Evolutionary conservation across 2,797 vertebrate species (phyloP), one percentile per base, ranked within the genome.

Genomic region (Chanos chanos): DNA sequence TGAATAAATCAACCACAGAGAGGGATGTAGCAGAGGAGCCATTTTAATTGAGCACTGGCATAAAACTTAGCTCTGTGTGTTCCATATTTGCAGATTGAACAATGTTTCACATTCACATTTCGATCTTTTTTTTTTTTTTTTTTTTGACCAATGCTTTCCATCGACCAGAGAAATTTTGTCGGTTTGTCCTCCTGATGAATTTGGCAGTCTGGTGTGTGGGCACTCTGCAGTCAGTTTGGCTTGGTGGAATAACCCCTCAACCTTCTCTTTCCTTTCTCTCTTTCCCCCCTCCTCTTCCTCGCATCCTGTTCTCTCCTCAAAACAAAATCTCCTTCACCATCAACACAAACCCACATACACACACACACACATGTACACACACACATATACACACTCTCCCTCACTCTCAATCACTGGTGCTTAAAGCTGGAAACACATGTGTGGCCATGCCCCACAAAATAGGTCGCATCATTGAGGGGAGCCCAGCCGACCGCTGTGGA

Each of bases 361-460:
- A 52, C 66, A 58, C 45, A 64, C 51, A 49, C 56, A 60, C 53
- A 36, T 30, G 64, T 85, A 82, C 56, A 2, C 85, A 86, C 72
- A 77, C 41, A 75, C 9, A 62, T 67, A 63, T 48, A 58, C 61
- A 43, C 57, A 61, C 61, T 48, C 15, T 68, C 52, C 45, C 59
- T 68, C 83, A 24, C 61, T 56, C 64, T 64, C 63, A 84, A 80
- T 73, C 70, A 25, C 64, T 51, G 72, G 74, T 91, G 85, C 79
- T 77, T 83, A 90, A 92, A 98, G 95, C 93, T 86, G 95, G 96
- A 88, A 99, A 99, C 94, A 94, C 96, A 89, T 98, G 96, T 97
- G 96, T 97, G 91, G 96, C 95, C 92, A 98, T 99, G 96, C 97
- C 97, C 91, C 97, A 99, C 93, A 98, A 99, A 98, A 99, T 99